Evolutionary conservation across 1,140 invertebrate species (phyloP), one percentile per base, ranked within the genome.

Genomic region (Zelostemma sp.): DNA sequence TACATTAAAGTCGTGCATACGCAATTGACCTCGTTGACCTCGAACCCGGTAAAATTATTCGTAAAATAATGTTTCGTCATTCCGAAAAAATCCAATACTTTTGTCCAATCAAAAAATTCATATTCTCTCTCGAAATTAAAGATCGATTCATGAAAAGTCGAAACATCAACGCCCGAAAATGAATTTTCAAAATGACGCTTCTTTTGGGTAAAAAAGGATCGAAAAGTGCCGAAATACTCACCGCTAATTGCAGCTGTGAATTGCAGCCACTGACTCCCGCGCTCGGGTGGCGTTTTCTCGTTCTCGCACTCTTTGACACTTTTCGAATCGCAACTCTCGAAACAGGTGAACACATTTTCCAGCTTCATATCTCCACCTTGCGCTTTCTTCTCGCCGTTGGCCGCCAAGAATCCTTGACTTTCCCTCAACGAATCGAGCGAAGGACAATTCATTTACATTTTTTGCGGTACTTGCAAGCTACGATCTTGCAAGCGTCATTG

Each of bases 371-470:
- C 53, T 18, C 43, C 8, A 3, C 17, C 18, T 8, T 1, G 35
- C 33, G 6, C n/a, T 40, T 15, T 43, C 12, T 43, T 14, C n/a
- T n/a, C 40, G 6, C 51, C 12, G 9, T 33, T 14, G 25, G 3
- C 35, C 1, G 11, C 38, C 6, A 4, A 15, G 9, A 33, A 9
- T 28, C 17, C 19, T 14, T 46, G 16, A 3, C 41, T 41, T 21
- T 47, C 46, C 6, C 31, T 47, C 6, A 6, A 18, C 25, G 11
- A 33, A 31, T 67, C 16, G n/a, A 3, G 11, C 45, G 51, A 48
- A 18, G 33, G n/a, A 50, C 28, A 1, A 69, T 61, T 69, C 67
- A 69, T 69, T 69, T 64, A 69, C 67, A 69, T 64, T 40, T 43
- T 43, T 40, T 57, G 38, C 41, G 45, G 14, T 48, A 25, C 14